phyloP scores from a whole-genome alignment of 2,797 vertebrate species.

The Sardinella longiceps region DNA sequence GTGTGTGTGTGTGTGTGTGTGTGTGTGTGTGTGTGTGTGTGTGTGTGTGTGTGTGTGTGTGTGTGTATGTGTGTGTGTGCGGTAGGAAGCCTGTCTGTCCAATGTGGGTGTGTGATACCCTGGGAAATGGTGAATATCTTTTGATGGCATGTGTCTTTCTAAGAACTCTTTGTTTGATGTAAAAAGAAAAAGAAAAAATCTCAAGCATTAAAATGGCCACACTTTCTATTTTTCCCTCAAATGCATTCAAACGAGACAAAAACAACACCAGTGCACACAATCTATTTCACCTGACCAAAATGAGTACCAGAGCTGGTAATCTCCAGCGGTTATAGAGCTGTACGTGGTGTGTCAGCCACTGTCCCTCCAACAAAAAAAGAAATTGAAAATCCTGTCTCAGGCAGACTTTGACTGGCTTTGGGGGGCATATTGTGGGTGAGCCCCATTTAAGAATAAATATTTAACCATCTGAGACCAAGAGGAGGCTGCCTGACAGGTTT shows the following conservation, averaged over 20 bases:
- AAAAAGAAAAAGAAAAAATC: too few relatives aligned
- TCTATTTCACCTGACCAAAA: background rate
- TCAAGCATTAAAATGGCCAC: background rate
- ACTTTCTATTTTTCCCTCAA: background rate
- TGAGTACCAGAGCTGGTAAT: background rate
- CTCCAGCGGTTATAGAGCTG: background rate
- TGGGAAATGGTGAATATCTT: background rate
- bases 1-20: slow-evolving; percentile 4
- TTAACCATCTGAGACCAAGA: slow-evolving; percentile 1
- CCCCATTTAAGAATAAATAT: slow-evolving; percentile 25
- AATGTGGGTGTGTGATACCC: background rate
- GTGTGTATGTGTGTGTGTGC: background rate
- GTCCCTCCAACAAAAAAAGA: background rate
- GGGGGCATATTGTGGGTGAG: background rate
- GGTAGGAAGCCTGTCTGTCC: background rate
- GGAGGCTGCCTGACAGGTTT: background rate
- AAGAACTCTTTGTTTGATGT: background rate
- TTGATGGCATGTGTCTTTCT: slow-evolving; percentile 4
- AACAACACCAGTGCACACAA: background rate
- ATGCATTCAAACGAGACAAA: background rate
- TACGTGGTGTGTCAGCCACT: background rate
- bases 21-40: background rate
- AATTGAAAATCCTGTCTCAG: background rate
- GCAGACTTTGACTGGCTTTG: background rate
- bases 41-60: background rate